Base-by-base conservation (phyloP, 2,113 vertebrate species). In the Orthonyx spaldingii region DNA sequence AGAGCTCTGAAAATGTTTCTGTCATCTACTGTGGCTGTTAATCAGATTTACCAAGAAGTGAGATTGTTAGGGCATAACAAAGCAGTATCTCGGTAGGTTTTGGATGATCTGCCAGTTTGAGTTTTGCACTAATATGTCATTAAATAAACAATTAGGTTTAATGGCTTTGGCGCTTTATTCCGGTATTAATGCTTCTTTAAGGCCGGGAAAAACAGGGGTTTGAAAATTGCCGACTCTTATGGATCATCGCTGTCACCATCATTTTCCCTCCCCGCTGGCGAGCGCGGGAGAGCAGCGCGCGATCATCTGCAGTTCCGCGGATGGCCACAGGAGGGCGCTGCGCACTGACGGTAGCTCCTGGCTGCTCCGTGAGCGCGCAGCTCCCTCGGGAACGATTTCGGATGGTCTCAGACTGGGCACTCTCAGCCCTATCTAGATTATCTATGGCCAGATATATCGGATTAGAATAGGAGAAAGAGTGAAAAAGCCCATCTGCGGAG, bases 321-420 rank as follows among this genome's bases (percentile, higher is more conserved):
- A 0, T 1, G 60, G 42, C 18, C 98, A 96, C 97, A 47, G 96
- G 98, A 97, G 98, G 97, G 95, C 96, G 55, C 94, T 97, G 97
- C 90, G 21, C 30, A 89, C 97, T 33, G 96, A 32, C 83, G 10
- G 16, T 4, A 23, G 1, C 56, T 30, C 13, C 14, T 2, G 9
- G 1, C 19, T 1, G 52, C 26, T 13, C 3, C 3, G 2, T 5
- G 23, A 50, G 33, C 44, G 7, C 9, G 16, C 27, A 11, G 55
- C 44, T 52, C 37, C 3, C 61, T 69, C 37, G 55, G 71, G 53
- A 52, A 0, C 18, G 5, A 3, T 1, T 4, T 33, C 64, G 0
- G 7, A 0, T 0, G 21, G 14, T 65, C 44, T 35, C 88, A 41
- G 64, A 1, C 41, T 1, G 50, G 44, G 57, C 46, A 6, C 70